These are phyloP conservation scores for Lissonota sp. DNA, from an alignment of 2,888 invertebrate genomes.

Conservation along the genomic window DNA sequence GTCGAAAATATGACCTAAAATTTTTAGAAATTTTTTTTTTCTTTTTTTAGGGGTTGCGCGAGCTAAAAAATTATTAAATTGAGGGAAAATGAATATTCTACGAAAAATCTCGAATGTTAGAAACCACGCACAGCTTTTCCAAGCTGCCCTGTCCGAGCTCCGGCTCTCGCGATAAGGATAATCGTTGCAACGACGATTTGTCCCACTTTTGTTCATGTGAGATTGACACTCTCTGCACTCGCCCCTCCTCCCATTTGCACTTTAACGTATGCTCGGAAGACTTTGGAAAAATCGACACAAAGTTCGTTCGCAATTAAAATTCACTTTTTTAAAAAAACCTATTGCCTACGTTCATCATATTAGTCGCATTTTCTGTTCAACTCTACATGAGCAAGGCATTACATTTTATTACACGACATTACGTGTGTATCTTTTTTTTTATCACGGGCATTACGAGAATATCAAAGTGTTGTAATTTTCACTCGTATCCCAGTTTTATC, in stretches of 20 bases:
- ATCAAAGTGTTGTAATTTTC: conserved; percentile 29
- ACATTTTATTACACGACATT: too few species aligned
- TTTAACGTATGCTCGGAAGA: background rate
- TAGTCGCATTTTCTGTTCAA: background rate
- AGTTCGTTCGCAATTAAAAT: conserved; percentile 19
- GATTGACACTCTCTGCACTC: conserved; percentile 42
- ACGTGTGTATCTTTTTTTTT: background rate
- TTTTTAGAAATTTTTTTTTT: too few species aligned
- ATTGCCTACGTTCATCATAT: conserved; percentile 1
- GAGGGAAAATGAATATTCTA: too few species aligned
- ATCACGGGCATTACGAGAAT: conserved; percentile 7
- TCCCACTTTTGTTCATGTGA: conserved; percentile 53
- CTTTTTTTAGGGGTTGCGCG: too few species aligned
- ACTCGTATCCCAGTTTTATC: conserved; percentile 44
- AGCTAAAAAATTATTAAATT: too few species aligned
- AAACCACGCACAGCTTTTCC: conserved; percentile 28
- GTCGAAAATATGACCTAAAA: too few species aligned
- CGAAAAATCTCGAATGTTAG: too few species aligned
- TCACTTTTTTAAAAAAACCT: conserved; percentile 2
- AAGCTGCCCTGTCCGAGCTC: conserved; percentile 17
- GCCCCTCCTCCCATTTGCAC: conserved; percentile 21
- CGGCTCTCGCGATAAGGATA: conserved; percentile 55
- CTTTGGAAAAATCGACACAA: background rate
- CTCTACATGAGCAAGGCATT: conserved; percentile 1
- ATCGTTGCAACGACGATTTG: conserved; percentile 51